phyloP scores from a whole-genome alignment of 2,888 invertebrate species.

The Xanthorhoe designata region DNA sequence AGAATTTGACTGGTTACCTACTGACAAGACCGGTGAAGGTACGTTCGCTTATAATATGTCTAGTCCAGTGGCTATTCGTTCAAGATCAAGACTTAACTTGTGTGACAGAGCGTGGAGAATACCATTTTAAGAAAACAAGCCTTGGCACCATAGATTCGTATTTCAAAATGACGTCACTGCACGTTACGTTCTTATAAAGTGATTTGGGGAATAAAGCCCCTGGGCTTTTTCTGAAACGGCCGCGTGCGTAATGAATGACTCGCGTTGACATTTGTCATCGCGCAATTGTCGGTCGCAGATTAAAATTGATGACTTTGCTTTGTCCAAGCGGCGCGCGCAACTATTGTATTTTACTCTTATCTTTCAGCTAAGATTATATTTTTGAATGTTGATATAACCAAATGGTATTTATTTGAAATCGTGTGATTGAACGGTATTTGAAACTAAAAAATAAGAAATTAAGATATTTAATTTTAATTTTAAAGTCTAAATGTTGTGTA shows the following conservation, averaged over 20 bases:
- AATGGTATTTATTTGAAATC: constrained; percentile 33
- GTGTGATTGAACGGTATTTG: neutral
- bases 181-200: no score
- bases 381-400: constrained; percentile 57
- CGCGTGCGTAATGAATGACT: constrained; percentile 77
- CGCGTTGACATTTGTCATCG: constrained; percentile 83
- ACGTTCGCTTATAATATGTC: no score
- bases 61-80: no score
- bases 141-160: no score
- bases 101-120: no score
- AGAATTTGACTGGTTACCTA: no score
- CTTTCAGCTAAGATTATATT: constrained; percentile 62
- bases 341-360: constrained; percentile 69
- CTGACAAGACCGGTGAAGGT: no score
- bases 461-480: neutral
- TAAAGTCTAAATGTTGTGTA: neutral
- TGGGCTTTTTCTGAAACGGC: constrained; percentile 72
- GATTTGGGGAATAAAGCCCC: no score
- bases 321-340: constrained; percentile 72
- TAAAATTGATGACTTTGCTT: constrained; percentile 85
- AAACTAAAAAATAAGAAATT: neutral
- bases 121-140: no score
- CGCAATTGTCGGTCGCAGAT: constrained; percentile 82
- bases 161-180: no score
- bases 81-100: no score